phyloP scores from a whole-genome alignment of 1,140 invertebrate species.

The Zophobas morio region DNA sequence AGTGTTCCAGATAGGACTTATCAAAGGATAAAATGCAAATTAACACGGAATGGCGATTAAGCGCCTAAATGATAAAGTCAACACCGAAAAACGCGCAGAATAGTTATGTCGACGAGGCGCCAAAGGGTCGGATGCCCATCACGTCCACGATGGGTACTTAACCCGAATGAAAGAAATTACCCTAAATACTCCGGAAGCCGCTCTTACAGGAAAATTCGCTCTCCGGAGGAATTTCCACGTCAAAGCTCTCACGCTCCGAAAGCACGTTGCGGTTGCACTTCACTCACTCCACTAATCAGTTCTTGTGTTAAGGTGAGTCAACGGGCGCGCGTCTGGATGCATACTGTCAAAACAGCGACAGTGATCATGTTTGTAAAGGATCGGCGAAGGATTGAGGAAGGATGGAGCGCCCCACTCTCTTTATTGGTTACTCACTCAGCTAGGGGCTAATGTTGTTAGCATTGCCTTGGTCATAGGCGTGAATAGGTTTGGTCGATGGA shows the following conservation, averaged over 20 bases:
- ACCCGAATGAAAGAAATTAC: too few species aligned
- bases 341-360: constrained; percentile 41
- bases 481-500: constrained; percentile 13
- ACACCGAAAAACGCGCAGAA: not conserved
- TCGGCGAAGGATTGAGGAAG: constrained; percentile 50
- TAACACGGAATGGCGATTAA: constrained; percentile 3
- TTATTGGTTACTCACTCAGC: constrained; percentile 62
- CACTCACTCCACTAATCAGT: not conserved
- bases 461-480: constrained; percentile 62
- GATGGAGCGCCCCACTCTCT: constrained; percentile 52
- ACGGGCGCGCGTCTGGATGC: constrained; percentile 2
- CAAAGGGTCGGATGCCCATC: not conserved
- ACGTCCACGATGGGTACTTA: too few species aligned
- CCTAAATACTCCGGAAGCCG: too few species aligned
- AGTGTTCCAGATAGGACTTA: constrained; percentile 21
- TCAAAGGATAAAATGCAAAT: constrained; percentile 14
- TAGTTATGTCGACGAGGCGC: not conserved
- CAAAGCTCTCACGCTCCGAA: too few species aligned
- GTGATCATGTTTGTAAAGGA: constrained; percentile 47
- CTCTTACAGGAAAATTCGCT: too few species aligned
- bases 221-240: too few species aligned
- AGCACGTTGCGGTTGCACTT: not conserved
- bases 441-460: constrained; percentile 62
- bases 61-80: not conserved
- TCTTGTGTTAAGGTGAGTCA: not conserved